Base-by-base conservation (phyloP, 2,888 invertebrate genomes). In the Penaeus monodon region DNA sequence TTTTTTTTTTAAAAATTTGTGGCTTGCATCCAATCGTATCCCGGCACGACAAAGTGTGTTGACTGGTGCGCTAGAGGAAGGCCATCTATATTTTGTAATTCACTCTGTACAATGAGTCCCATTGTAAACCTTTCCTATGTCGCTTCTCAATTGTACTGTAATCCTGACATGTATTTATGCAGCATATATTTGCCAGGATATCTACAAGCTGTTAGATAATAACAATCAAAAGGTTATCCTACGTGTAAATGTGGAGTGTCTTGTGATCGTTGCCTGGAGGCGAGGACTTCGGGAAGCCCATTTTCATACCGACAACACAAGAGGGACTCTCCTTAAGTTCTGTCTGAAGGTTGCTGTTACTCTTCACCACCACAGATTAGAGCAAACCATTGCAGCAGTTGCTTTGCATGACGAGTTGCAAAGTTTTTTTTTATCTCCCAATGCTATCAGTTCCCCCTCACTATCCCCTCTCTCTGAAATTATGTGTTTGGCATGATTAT, bases 31-130 rank as follows among this genome's bases (percentile, higher is more conserved):
- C 17, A 20, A 33, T 20, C 2, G 24, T 14, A 17, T 63, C 63
- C 27, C 57, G 78, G 22, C 78, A 29, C 29, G 63, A 33, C n/a
- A n/a, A 57, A 73, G 66, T 85, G 27, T 68, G 79, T 57, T 73
- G 33, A 78, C 73, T 85, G 64, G 70, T 73, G 81, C 81, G 57
- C 76, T 68, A 77, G 70, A 66, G 80, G 86, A 64, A 83, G 79
- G 76, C 57, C 68, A 44, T 49, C 85, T 77, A 82, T 57, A 68
- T 86, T 83, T 83, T 86, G 86, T 86, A 86, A 86, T 83, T 86
- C 79, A 86, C 78, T 86, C 81, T 86, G 86, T 86, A 86, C 86
- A 86, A 86, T 86, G 82, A 81, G 76, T 76, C 86, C 83, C 76
- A 79, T 79, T 79, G 85, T 85, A 68, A 78, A 82, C 85, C 85